phyloP scores from a whole-genome alignment of 2,113 vertebrate genomes.

The Apeltes quadracus region DNA sequence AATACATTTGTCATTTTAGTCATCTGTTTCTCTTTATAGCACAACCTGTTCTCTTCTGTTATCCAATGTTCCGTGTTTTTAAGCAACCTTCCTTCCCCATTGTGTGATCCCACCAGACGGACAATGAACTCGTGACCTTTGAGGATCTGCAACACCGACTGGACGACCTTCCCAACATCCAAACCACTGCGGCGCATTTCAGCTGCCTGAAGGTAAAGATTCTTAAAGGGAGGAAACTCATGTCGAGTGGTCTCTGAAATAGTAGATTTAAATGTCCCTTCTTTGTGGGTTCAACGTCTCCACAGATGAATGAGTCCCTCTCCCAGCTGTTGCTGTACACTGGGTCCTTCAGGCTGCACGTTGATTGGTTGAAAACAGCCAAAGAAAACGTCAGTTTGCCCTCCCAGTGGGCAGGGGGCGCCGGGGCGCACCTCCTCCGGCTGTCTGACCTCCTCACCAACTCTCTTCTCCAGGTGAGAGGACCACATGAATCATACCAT shows the following conservation, averaged over 20 bases:
- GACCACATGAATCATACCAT: background rate
- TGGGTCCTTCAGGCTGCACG: constrained; percentile 57
- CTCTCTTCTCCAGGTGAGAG: constrained; percentile 57
- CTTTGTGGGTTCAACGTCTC: background rate
- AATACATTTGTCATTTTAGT: too few relatives aligned
- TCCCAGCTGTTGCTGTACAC: constrained; percentile 40
- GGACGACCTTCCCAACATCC: constrained; percentile 34
- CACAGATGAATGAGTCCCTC: constrained; percentile 65
- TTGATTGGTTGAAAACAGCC: constrained; percentile 63
- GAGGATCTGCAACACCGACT: background rate
- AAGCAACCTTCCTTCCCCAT: background rate
- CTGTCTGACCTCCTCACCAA: constrained; percentile 22
- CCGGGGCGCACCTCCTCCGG: constrained; percentile 28
- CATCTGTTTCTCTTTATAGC: too few relatives aligned
- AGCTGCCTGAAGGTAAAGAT: constrained; percentile 29
- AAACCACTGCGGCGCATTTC: constrained; percentile 1
- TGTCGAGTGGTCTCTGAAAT: background rate
- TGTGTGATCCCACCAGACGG: constrained; percentile 30
- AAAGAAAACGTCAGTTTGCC: constrained; percentile 49
- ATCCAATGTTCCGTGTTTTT: background rate
- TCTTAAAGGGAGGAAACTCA: accelerated
- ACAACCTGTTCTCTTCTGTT: background rate
- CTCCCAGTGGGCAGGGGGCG: constrained; percentile 25
- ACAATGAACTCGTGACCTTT: background rate
- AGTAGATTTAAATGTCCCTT: background rate